Evolutionary conservation across 2,113 vertebrate genomes (phyloP).

Genomic region (Rhinolophus sinicus): DNA sequence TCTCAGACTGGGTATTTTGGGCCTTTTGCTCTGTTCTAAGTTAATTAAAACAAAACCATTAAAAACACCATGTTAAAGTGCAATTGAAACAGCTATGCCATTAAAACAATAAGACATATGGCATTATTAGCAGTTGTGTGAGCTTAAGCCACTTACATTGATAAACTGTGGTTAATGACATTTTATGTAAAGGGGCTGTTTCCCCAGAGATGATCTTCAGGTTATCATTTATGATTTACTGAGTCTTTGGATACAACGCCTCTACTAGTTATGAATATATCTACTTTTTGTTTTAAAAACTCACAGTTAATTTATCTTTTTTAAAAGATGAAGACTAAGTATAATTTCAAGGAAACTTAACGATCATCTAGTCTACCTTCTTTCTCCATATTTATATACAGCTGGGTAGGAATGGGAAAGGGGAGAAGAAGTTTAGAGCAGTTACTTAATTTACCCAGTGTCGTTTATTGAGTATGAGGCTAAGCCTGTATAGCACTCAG

Average conservation of each 20-base stretch:
- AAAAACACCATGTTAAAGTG: background rate
- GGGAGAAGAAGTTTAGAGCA: background rate
- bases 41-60: constrained; percentile 31
- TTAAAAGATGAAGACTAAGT: constrained; percentile 17
- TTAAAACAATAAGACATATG: constrained; percentile 38
- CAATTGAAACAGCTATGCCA: background rate
- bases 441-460: background rate
- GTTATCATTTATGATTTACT: constrained; percentile 16
- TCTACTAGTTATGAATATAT: background rate
- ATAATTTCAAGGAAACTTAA: background rate
- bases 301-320: background rate
- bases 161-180: background rate
- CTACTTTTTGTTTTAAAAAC: background rate
- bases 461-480: background rate
- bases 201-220: background rate
- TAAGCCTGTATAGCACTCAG: background rate
- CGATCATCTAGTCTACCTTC: background rate
- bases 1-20: background rate
- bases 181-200: background rate
- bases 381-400: background rate
- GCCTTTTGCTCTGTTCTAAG: background rate
- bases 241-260: background rate
- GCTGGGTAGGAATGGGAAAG: background rate
- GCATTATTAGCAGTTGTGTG: background rate
- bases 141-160: background rate